Base-by-base conservation (phyloP, 2,113 vertebrate genomes). In the Apteryx owenii region DNA sequence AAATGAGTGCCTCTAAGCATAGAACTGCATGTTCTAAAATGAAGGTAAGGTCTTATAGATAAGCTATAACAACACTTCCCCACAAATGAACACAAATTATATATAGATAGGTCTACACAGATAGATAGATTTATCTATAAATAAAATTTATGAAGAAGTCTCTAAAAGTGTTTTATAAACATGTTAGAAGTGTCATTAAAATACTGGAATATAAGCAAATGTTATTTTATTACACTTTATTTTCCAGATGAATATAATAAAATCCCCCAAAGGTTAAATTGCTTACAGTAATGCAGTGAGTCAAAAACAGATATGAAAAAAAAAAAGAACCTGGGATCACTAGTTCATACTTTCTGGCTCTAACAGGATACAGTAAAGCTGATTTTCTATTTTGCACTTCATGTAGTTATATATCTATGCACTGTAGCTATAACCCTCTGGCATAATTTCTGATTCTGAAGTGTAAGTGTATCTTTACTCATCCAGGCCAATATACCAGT, bases 1-100 rank as follows among this genome's bases (percentile, higher is more conserved):
- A 94, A 97, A 95, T 77, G 2, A 95, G 91, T 91, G 23, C 3
- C 26, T 96, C 54, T 68, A 82, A 84, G n/a, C 18, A 25, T 22
- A 71, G 44, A 80, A 48, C 33, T 89, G 12, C 5, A 10, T 84
- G n/a, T 72, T 89, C 65, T 81, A 71, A 93, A 93, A 84, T 56
- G 38, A 95, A 90, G 5, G 5, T 61, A 66, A 51, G 8, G 5
- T n/a, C 25, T 87, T 72, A 66, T 1, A 76, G 3, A 10, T 21
- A 76, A 68, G 9, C 5, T 81, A 5, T 58, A 51, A 81, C 3
- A 81, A 60, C 25, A 61, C 6, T 65, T 73, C 42, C 38, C 23
- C 25, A 44, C 2, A 62, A 25, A 1, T 68, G 36, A 73, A 81
- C 0, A 9, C 1, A 70, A 71, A 50, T 81, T 77, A 2, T 61